Evolutionary conservation across 2,797 vertebrate species (phyloP), one percentile per base, ranked within the genome.

Genomic region (Synanceia verrucosa): DNA sequence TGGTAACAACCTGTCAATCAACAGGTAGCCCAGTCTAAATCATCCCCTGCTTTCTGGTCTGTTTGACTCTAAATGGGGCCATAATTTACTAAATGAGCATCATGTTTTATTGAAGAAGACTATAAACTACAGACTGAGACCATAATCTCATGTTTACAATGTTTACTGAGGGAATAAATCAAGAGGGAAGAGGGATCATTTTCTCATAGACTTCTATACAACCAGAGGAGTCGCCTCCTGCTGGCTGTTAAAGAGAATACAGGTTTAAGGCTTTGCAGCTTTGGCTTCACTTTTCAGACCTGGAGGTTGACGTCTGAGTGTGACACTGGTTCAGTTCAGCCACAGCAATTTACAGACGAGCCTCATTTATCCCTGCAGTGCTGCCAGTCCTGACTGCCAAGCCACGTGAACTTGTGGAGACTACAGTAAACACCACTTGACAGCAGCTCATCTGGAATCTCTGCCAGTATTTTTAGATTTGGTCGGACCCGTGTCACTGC

Each of bases 391-490:
- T 60, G 51, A 56, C 57, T 72, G 82, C 43, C 29, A 44, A 55
- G 47, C 59, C 76, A 44, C 19, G 67, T 73, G 61, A 62, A 59
- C 48, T 48, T 46, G 76, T 24, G 74, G 74, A 56, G 64, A 46
- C 60, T 44, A 56, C 55, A 69, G 67, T 81, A 83, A 85, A 87
- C 77, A 79, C 74, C 65, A 55, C 65, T 65, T 41, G 72, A 78
- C 73, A 62, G 76, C 16, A 76, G 78, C 76, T 79, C 76, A 86
- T 90, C 81, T 87, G 87, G 81, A 91, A 84, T 85, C 70, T 88
- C 69, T 51, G 72, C 0, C 60, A 64, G 74, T 92, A 88, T 91
- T 90, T 91, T 89, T 91, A 88, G 90, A 79, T 48, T 62, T 12
- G 63, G 23, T 79, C 65, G 65, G 74, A 81, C 58, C 29, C 23